Percentiles rank a stretch among this genome's conserved stretches.
phyloP scores from a whole-genome alignment of 2,888 invertebrate species.

The Caenorhabditis imperialis region DNA sequence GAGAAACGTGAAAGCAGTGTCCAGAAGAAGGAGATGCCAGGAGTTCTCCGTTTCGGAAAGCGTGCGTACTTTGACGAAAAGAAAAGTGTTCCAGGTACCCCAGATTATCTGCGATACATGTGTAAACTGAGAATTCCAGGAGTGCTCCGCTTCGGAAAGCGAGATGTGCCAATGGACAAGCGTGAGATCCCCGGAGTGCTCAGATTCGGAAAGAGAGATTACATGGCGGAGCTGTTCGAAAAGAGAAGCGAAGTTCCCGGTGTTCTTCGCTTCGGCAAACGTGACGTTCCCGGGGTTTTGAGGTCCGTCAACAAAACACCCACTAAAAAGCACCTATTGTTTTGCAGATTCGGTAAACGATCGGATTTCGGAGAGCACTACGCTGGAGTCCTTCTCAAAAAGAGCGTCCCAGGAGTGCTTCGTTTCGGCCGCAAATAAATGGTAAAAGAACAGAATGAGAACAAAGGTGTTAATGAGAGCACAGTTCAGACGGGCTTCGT shows the following conservation, averaged over 20 bases:
- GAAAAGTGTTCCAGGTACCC: slow-evolving; percentile 66
- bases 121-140: slow-evolving; percentile 1
- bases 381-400: slow-evolving; percentile 58
- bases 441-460: neutral
- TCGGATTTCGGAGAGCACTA: slow-evolving; percentile 56
- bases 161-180: slow-evolving; percentile 52
- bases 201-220: slow-evolving; percentile 50
- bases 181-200: slow-evolving; percentile 63
- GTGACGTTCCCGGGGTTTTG: slow-evolving; percentile 65
- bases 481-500: slow-evolving; percentile 11
- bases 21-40: slow-evolving; percentile 65
- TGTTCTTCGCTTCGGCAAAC: slow-evolving; percentile 67
- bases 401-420: slow-evolving; percentile 67
- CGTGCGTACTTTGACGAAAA: slow-evolving; percentile 59
- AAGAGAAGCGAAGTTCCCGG: slow-evolving; percentile 58
- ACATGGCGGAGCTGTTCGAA: slow-evolving; percentile 42
- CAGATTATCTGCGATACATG: neutral
- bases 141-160: slow-evolving; percentile 65
- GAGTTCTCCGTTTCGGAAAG: slow-evolving; percentile 66
- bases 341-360: slow-evolving; percentile 61
- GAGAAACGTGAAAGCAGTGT: slow-evolving; percentile 56
- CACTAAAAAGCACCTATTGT: neutral
- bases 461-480: neutral
- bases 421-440: slow-evolving; percentile 63
- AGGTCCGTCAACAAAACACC: slow-evolving; percentile 33